Conservation (phyloP, 2,888 invertebrate species). For the Trichopoda pennipes region DNA sequence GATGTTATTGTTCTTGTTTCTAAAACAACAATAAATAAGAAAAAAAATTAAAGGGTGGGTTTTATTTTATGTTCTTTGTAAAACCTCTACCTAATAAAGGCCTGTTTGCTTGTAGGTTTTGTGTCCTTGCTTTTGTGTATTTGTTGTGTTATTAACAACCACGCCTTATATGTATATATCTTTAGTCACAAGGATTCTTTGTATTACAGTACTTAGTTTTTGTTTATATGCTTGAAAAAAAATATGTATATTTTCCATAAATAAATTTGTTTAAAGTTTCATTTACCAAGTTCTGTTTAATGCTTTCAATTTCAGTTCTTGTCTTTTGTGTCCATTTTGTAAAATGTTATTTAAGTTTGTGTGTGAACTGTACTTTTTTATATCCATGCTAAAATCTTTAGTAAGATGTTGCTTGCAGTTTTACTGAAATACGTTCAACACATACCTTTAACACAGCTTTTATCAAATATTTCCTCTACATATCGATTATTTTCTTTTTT, state of each 20-base stretch:
- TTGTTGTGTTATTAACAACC: constrained; percentile 47
- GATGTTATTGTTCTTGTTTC: constrained; percentile 13
- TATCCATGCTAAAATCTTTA: constrained; percentile 29
- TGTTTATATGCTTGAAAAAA: constrained; percentile 3
- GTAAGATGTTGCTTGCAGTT: constrained; percentile 56
- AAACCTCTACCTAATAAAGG: constrained; percentile 6
- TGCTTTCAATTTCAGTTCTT: constrained; percentile 27
- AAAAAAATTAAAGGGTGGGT: constrained; percentile 51
- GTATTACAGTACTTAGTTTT: constrained; percentile 28
- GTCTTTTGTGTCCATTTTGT: constrained; percentile 21
- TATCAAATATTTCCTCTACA: constrained; percentile 43
- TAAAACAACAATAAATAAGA: constrained; percentile 15
- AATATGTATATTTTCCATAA: constrained; percentile 2
- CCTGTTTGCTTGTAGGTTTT: neutral
- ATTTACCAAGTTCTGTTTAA: constrained; percentile 34
- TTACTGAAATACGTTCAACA: constrained; percentile 19
- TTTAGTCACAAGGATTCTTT: constrained; percentile 63
- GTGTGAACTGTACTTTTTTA: constrained; percentile 61
- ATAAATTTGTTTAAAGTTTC: constrained; percentile 41
- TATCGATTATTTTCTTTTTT: constrained; percentile 57
- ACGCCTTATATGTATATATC: constrained; percentile 65
- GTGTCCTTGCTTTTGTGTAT: constrained; percentile 11
- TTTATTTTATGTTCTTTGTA: constrained; percentile 39
- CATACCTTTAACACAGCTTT: constrained; percentile 30
- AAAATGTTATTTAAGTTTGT: constrained; percentile 28